These are phyloP conservation scores for Eufriesea mexicana DNA, from an alignment of 1,140 invertebrate genomes.

Conservation along the genomic window DNA sequence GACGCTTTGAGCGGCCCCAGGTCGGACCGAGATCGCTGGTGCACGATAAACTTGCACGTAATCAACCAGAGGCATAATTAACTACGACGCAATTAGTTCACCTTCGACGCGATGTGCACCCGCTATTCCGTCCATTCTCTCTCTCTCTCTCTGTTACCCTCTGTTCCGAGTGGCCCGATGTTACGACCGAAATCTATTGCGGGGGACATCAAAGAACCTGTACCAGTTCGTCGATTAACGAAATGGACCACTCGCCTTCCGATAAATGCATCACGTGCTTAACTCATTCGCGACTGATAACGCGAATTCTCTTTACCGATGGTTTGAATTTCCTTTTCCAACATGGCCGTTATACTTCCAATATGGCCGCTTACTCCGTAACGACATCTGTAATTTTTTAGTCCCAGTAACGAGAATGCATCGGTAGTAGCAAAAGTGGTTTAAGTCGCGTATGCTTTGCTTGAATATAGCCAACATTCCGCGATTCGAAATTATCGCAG, in stretches of 20 bases:
- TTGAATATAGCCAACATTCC: too few relatives aligned
- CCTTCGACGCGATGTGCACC: conserved; percentile 21
- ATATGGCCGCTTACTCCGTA: too few relatives aligned
- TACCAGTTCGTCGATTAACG: neutral
- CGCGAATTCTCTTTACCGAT: too few relatives aligned
- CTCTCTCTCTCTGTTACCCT: neutral
- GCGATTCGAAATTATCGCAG: too few relatives aligned
- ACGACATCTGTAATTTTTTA: too few relatives aligned
- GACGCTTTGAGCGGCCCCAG: conserved; percentile 13
- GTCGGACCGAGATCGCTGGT: conserved; percentile 9
- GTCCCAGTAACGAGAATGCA: too few relatives aligned
- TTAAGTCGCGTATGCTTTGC: too few relatives aligned
- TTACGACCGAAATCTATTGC: neutral
- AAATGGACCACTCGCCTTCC: neutral
- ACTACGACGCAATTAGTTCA: conserved; percentile 58
- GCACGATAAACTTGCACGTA: conserved; percentile 47
- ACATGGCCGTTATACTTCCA: too few relatives aligned
- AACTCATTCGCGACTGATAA: neutral
- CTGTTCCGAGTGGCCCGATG: neutral
- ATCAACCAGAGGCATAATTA: conserved; percentile 49
- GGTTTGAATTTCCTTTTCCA: too few relatives aligned
- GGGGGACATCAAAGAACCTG: neutral
- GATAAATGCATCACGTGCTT: neutral
- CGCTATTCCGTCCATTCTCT: neutral
- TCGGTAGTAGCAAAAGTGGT: too few relatives aligned